A percentile compares a stretch with the other conserved stretches of the same genome.
phyloP scores from a whole-genome alignment of 2,113 vertebrate genomes.

The Glareola pratincola region DNA sequence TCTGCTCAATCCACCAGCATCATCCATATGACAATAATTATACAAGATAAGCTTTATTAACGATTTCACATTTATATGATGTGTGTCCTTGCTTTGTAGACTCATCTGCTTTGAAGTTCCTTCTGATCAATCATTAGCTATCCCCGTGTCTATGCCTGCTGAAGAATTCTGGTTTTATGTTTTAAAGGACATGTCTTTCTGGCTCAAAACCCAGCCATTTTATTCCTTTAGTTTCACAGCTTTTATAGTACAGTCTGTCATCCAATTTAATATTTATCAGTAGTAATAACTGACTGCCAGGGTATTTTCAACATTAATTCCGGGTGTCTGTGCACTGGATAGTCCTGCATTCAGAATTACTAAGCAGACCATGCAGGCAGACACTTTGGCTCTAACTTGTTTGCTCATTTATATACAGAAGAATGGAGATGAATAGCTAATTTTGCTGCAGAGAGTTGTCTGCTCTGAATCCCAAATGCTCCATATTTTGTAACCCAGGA shows the following conservation, averaged over 20 bases:
- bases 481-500: conserved; percentile 11
- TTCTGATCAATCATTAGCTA: neutral
- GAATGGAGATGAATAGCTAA: conserved; percentile 69
- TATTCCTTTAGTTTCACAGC: neutral
- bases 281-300: conserved; percentile 18
- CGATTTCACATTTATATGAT: neutral
- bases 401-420: conserved; percentile 65
- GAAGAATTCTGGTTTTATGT: conserved; percentile 8
- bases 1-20: neutral
- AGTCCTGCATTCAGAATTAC: conserved; percentile 55
- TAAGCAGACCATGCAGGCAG: conserved; percentile 42
- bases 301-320: conserved; percentile 59
- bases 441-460: conserved; percentile 59
- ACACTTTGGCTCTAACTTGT: conserved; percentile 62
- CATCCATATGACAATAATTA: neutral
- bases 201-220: neutral
- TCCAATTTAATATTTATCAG: conserved; percentile 44
- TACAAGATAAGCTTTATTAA: conserved; percentile 6
- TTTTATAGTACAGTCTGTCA: conserved; percentile 31
- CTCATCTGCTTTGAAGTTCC: conserved; percentile 30
- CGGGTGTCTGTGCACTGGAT: conserved; percentile 13
- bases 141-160: neutral
- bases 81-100: neutral
- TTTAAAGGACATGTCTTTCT: conserved; percentile 1
- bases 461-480: conserved; percentile 51